These are phyloP conservation scores for Cephus sareptanus DNA, from an alignment of 2,888 invertebrate genomes.

Conservation along the genomic window DNA sequence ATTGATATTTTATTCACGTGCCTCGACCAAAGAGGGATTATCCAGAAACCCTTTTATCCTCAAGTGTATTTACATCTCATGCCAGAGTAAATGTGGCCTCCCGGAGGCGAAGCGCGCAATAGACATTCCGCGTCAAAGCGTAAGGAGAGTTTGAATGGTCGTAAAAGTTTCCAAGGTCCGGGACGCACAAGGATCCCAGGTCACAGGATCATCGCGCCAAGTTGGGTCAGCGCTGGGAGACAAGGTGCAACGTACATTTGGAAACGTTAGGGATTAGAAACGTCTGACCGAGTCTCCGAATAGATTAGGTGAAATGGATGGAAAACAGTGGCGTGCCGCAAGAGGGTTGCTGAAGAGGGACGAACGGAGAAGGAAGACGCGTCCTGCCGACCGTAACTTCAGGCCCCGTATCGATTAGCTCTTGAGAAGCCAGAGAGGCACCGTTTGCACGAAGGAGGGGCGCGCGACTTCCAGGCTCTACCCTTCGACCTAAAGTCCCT, in stretches of 20 bases:
- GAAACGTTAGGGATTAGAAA: background rate
- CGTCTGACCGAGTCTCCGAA: background rate
- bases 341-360: background rate
- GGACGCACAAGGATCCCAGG: background rate
- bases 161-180: background rate
- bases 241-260: background rate
- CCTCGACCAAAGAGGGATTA: slow-evolving; percentile 1
- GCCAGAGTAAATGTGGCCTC: background rate
- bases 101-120: background rate
- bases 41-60: slow-evolving; percentile 5
- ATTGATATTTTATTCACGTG: slow-evolving; percentile 2
- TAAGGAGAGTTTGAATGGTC: background rate
- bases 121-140: background rate
- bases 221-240: background rate
- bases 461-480: background rate
- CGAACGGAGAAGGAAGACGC: background rate
- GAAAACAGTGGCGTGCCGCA: background rate
- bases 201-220: background rate
- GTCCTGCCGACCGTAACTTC: slow-evolving; percentile 15
- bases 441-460: background rate
- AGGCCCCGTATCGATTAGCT: slow-evolving; percentile 37
- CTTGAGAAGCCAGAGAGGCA: slow-evolving; percentile 20
- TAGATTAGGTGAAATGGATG: background rate
- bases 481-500: background rate
- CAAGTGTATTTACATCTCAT: background rate